Evolutionary conservation across 2,888 invertebrate genomes (phyloP), one percentile per base, ranked within the genome.

Genomic region (Caenorhabditis sulstoni): DNA sequence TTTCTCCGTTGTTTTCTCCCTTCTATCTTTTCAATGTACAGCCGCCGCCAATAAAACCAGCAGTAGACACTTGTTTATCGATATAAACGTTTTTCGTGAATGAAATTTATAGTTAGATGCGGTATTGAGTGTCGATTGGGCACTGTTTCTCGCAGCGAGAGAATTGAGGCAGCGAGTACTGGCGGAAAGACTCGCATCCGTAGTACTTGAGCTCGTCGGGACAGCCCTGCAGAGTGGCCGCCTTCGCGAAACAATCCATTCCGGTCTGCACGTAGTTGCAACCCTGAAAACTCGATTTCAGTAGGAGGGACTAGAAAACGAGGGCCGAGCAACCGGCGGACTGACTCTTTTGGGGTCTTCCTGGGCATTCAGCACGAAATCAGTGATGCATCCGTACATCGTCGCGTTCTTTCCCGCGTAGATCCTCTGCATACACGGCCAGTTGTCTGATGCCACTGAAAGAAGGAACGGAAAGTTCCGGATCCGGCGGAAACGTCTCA

Each of bases 401-500:
- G 82, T 81, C 16, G 64, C 64, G 59, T 82, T 82, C 62, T 84
- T 76, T 47, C 73, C 70, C 20, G 41, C 49, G 70, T 84, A 84
- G 64, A 81, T 76, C 29, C 74, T 75, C 64, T 84, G 81, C 49
- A 84, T 66, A 44, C 84, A 84, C 16, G 41, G 12, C 84, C 84
- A 84, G 61, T 82, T 82, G 50, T 84, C 84, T 7, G 81, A 71
- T 18, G 84, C 82, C 23, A 81, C 84, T 84, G 70, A 55, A 84
- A 29, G n/a, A n/a, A n/a, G n/a, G n/a, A n/a, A n/a, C n/a, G n/a
- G n/a, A n/a, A n/a, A n/a, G n/a, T n/a, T 29, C 29, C 29, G 29
- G 29, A 29, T 7, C 3, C 29, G 18, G 35, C 18, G 9, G 11
- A 53, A n/a, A n/a, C n/a, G n/a, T 29, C 67, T 68, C 53, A 84